A percentile compares a stretch with the other conserved stretches of the same genome.
phyloP scores from a whole-genome alignment of 1,140 invertebrate genomes.

The Holcopasites calliopsidis region DNA sequence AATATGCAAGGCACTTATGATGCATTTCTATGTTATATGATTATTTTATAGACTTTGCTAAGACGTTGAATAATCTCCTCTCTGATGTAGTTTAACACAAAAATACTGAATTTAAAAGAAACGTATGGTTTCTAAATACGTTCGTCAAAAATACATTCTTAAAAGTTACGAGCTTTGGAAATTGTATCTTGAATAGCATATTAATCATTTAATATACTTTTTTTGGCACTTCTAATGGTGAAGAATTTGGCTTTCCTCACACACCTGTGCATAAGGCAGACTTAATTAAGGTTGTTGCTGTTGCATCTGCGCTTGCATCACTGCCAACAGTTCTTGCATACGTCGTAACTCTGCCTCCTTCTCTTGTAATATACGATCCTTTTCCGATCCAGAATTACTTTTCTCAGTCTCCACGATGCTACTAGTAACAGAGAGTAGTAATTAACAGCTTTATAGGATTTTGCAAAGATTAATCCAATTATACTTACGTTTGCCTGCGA shows the following conservation, averaged over 20 bases:
- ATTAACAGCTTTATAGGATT: neutral
- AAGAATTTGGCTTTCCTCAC: constrained; percentile 41
- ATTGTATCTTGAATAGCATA: constrained; percentile 19
- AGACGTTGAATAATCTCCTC: constrained; percentile 1
- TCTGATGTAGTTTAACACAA: constrained; percentile 2
- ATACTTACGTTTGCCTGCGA: constrained; percentile 86
- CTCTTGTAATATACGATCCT: constrained; percentile 91
- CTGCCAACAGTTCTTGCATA: constrained; percentile 97
- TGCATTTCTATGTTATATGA: constrained; percentile 10
- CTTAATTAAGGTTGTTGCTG: constrained; percentile 82
- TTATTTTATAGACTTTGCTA: constrained; percentile 9
- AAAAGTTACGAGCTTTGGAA: constrained; percentile 26
- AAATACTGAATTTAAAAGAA: constrained; percentile 34
- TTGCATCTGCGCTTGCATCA: constrained; percentile 96
- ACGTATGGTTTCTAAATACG: constrained; percentile 24
- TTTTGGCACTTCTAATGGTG: constrained; percentile 73
- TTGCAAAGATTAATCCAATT: neutral
- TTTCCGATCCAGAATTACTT: constrained; percentile 82
- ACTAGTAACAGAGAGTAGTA: constrained; percentile 6
- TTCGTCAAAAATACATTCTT: constrained; percentile 24
- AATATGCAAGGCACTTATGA: constrained; percentile 68
- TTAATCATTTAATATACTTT: constrained; percentile 38
- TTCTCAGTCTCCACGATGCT: constrained; percentile 75
- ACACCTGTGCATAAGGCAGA: constrained; percentile 23
- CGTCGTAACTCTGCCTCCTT: constrained; percentile 94